These are phyloP conservation scores for Capreolus pygargus DNA, from an alignment of 2,113 vertebrate genomes.

Conservation along the genomic window DNA sequence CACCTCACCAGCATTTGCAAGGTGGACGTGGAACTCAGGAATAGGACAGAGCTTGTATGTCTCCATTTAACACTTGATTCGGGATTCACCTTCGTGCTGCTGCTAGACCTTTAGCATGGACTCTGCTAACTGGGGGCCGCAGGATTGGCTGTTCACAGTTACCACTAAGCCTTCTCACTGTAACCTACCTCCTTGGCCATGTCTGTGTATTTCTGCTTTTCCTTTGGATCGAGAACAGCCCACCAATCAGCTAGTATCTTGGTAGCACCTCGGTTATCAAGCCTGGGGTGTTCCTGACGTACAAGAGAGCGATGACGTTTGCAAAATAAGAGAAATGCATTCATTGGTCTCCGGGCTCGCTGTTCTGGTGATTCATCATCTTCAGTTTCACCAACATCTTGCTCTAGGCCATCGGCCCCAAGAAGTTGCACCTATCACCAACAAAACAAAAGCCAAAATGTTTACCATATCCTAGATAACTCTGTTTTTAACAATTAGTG, in stretches of 20 bases:
- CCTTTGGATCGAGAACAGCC: slow-evolving; percentile 96
- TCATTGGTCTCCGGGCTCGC: slow-evolving; percentile 96
- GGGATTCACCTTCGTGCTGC: background rate
- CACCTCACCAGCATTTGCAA: background rate
- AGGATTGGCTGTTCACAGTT: background rate
- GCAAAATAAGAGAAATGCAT: slow-evolving; percentile 98
- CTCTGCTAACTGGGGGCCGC: background rate
- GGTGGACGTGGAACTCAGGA: background rate
- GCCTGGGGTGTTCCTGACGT: slow-evolving; percentile 94
- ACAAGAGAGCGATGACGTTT: slow-evolving; percentile 98
- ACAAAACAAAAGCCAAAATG: slow-evolving; percentile 40
- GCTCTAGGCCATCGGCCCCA: slow-evolving; percentile 85
- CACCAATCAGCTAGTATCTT: slow-evolving; percentile 99
- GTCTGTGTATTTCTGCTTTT: slow-evolving; percentile 99
- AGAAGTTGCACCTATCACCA: slow-evolving; percentile 84
- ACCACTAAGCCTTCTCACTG: background rate
- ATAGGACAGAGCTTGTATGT: background rate
- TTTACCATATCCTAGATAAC: slow-evolving; percentile 8
- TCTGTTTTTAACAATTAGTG: slow-evolving; percentile 8
- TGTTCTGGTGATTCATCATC: slow-evolving; percentile 93
- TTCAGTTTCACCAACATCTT: slow-evolving; percentile 89
- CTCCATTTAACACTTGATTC: background rate
- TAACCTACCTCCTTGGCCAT: slow-evolving; percentile 98
- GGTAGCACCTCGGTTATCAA: slow-evolving; percentile 98
- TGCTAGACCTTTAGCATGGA: background rate